Percentiles rank a stretch among this genome's conserved stretches.
Evolutionary conservation across 2,797 vertebrate genomes (phyloP).

Genomic region (Tadarida brasiliensis): DNA sequence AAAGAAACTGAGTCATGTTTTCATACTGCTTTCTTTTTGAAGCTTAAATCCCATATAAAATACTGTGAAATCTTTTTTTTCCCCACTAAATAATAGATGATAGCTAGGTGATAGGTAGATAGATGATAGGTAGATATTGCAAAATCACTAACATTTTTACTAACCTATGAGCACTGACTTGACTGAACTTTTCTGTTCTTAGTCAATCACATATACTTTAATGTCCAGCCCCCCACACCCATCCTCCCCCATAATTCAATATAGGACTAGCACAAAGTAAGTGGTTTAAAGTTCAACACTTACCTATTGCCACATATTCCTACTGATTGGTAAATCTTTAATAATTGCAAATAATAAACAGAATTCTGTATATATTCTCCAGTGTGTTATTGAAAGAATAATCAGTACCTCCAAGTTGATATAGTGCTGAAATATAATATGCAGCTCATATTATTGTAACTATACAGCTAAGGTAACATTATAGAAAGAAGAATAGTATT

Average conservation of each 20-base stretch:
- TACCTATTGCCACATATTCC: not conserved
- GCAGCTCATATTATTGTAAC: not conserved
- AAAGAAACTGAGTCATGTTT: not conserved
- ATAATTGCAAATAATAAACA: not conserved
- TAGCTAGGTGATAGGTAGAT: not conserved
- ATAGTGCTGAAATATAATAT: not conserved
- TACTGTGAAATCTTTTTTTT: not conserved
- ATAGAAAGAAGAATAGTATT: not conserved
- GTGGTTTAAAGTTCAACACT: not conserved
- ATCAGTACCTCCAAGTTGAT: not conserved
- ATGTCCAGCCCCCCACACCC: not conserved
- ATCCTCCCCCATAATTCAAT: not conserved
- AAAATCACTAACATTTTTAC: conserved; percentile 64
- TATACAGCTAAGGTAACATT: not conserved
- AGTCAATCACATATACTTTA: not conserved
- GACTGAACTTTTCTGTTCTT: not conserved
- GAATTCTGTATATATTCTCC: not conserved
- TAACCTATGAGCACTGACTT: not conserved
- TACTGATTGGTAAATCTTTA: not conserved
- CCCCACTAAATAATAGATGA: not conserved
- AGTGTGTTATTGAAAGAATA: not conserved
- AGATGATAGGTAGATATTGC: not conserved
- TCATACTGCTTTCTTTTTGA: not conserved
- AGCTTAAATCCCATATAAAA: not conserved
- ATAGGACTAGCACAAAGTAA: not conserved